These are phyloP conservation scores for Leucopternis melanops DNA, from an alignment of 2,113 vertebrate species.

Conservation along the genomic window DNA sequence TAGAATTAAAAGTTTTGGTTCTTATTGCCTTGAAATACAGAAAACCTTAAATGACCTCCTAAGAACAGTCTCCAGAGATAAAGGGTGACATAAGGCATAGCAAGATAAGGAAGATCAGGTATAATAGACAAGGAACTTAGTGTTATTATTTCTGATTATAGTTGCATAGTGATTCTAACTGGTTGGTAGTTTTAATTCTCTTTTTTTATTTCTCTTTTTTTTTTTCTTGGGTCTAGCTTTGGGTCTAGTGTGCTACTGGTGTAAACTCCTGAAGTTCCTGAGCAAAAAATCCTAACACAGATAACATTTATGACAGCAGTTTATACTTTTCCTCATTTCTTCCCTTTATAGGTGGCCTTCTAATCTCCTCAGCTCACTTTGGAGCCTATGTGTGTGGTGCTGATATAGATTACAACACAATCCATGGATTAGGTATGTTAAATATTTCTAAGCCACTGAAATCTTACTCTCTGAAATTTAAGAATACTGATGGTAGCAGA, in stretches of 20 bases:
- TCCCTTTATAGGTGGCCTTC: conserved; percentile 81
- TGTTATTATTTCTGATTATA: not conserved
- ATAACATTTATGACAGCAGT: not conserved
- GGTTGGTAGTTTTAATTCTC: not conserved
- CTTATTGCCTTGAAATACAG: not conserved
- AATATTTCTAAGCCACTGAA: not conserved
- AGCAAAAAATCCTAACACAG: not conserved
- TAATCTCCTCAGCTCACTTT: conserved; percentile 93
- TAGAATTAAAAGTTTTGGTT: not conserved
- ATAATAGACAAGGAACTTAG: not conserved
- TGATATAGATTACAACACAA: conserved; percentile 96
- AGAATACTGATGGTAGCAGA: not conserved
- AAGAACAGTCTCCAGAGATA: not conserved
- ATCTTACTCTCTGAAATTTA: not conserved
- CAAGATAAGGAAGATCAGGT: not conserved
- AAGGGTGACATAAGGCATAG: not conserved
- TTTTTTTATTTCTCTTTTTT: not conserved
- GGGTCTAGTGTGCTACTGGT: not conserved
- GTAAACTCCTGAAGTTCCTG: not conserved
- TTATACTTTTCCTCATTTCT: not conserved
- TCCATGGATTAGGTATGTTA: conserved; percentile 90
- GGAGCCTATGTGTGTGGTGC: conserved; percentile 93
- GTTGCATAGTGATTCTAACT: not conserved
- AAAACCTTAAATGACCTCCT: not conserved
- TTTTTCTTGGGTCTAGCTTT: not conserved